Base-by-base conservation (phyloP, 2,113 vertebrate genomes). In the Sylvilagus bachmani region DNA sequence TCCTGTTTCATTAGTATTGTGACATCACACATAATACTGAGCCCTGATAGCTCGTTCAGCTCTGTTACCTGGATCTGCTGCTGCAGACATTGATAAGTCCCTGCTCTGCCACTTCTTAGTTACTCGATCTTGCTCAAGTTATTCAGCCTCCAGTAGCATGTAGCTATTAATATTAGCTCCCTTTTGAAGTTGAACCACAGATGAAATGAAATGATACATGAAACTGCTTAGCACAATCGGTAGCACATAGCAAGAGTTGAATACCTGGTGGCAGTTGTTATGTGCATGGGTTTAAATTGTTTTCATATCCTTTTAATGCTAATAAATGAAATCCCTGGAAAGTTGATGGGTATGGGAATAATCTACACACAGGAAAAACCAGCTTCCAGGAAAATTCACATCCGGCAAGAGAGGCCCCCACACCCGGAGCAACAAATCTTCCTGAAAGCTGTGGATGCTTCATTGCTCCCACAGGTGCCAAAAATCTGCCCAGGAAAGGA, bases 1-100 rank as follows among this genome's bases (percentile, higher is more conserved):
- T 94, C 93, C 87, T 94, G 93, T 80, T 96, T 82, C 58, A 55
- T 94, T 67, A 14, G 53, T 89, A 84, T 91, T 85, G 36, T 91
- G 93, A 93, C 93, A 94, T 97, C 93, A 96, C 3, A 80, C 61
- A 19, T 88, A 85, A 62, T 58, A 53, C 62, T n/a, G 5, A 29
- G 5, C 62, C 74, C 86, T 77, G 13, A 66, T 55, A 33, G 55
- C 13, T 85, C 87, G 21, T 67, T 89, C 81, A 93, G 12, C n/a
- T 83, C 53, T 74, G 51, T 38, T n/a, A 33, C n/a, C 67, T 16
- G 8, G 14, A 22, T 2, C 25, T 69, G 51, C n/a, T 64, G 55
- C 62, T 6, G 44, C 71, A 71, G 77, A 19, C 74, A 36, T 24
- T 49, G 49, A 29, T 27, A 90, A 94, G 25, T 24, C 71, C 11